Evolutionary conservation across 2,113 vertebrate species (phyloP), one percentile per base, ranked within the genome.

Genomic region (Labeo rohita): DNA sequence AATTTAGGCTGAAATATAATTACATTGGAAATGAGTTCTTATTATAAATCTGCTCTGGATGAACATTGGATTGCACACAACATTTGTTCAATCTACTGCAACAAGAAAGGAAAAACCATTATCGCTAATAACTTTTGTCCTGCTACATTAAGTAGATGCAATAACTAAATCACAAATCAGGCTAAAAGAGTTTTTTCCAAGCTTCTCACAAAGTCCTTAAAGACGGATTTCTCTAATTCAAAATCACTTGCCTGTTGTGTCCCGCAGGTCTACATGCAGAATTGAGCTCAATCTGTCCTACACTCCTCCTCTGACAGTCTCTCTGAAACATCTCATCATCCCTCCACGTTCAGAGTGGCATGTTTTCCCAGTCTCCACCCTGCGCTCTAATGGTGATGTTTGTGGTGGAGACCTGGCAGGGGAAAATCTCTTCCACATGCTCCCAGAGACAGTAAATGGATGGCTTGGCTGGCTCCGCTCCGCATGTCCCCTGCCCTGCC

Each of bases 401-500:
- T 91, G 92, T 92, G 93, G 92, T 94, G 93, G 92, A 92, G 94
- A 95, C 91, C 91, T 90, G 92, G 91, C 89, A 88, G 84, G 87
- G 45, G 81, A 83, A 92, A 92, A 89, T 87, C 85, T 90, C 89
- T 93, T 92, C 93, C 91, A 92, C 91, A 92, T 91, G 92, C 90
- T 90, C 89, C 88, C 90, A 92, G 90, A 83, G 43, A 10, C 87
- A 45, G 63, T 94, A 54, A 93, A 94, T 94, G 93, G 90, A 93
- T 92, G 93, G 92, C 88, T 93, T 91, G 92, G 92, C 93, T 92
- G 93, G 92, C 88, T 93, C 91, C 90, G 92, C 93, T 91, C 66
- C 21, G 43, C 2, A 21, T 10, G 81, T 87, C 77, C 63, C 85
- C 66, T 80, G 85, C 85, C 81, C 82, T 87, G 83, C 85, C 79